These are phyloP conservation scores for Zapornia atra DNA, from an alignment of 2,113 vertebrate genomes.

Conservation along the genomic window DNA sequence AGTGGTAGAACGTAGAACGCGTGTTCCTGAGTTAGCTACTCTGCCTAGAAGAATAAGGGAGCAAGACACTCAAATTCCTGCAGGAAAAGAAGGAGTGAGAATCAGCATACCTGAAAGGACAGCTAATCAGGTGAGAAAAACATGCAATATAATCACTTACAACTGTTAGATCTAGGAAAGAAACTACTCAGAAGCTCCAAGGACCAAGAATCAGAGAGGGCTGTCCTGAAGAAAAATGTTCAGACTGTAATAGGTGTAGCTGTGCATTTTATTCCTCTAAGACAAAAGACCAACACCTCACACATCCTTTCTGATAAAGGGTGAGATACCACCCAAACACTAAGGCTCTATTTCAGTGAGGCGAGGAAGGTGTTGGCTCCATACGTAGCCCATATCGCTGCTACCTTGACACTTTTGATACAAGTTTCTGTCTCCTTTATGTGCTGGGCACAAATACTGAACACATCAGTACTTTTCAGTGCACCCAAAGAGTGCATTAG, in stretches of 20 bases:
- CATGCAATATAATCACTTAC: neutral
- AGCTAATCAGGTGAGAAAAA: neutral
- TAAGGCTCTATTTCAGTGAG: no score
- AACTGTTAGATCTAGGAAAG: neutral
- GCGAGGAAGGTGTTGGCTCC: neutral
- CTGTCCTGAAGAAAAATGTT: neutral
- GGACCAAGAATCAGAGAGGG: neutral
- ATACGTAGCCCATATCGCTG: fast-evolving
- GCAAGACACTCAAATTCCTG: neutral
- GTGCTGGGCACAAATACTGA: neutral
- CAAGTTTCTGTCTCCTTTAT: neutral
- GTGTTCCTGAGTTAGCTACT: neutral
- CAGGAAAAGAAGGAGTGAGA: neutral
- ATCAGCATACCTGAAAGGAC: neutral
- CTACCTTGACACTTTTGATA: neutral
- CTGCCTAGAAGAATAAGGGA: neutral
- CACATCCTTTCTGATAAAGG: neutral
- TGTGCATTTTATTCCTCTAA: neutral
- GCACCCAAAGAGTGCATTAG: neutral
- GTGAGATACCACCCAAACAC: neutral
- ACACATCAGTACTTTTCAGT: fast-evolving
- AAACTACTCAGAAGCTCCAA: neutral
- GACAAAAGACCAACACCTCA: neutral
- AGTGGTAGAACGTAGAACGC: neutral
- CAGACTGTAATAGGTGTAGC: neutral